These are phyloP conservation scores for Nowickia ferox DNA, from an alignment of 2,888 invertebrate genomes.

Conservation along the genomic window DNA sequence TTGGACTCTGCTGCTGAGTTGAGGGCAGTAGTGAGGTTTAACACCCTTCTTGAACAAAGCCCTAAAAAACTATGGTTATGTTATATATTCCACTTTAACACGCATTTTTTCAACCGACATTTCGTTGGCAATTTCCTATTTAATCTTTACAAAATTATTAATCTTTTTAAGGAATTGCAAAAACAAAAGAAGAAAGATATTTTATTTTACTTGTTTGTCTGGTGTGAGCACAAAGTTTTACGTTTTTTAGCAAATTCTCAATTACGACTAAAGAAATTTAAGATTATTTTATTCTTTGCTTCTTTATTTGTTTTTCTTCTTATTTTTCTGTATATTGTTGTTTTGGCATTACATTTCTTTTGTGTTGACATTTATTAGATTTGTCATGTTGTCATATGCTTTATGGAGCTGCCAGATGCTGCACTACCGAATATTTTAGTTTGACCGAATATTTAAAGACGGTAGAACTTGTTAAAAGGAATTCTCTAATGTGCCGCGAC, in stretches of 20 bases:
- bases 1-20: conserved; percentile 20
- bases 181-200: too few species aligned
- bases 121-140: too few species aligned
- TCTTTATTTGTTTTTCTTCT: conserved; percentile 30
- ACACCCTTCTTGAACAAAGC: conserved; percentile 4
- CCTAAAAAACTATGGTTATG: conserved; percentile 58
- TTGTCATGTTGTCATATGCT: too few species aligned
- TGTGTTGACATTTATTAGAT: conserved; percentile 45
- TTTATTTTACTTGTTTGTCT: not conserved
- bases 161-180: too few species aligned
- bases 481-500: too few species aligned
- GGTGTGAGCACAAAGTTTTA: conserved; percentile 45
- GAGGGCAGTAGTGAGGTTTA: conserved; percentile 7
- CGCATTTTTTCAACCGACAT: too few species aligned
- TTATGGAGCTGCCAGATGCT: conserved; percentile 9
- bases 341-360: conserved; percentile 26
- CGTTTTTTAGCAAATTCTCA: conserved; percentile 64
- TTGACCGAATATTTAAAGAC: too few species aligned
- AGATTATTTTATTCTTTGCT: conserved; percentile 32
- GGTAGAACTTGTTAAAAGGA: too few species aligned
- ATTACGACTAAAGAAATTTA: conserved; percentile 60
- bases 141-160: too few species aligned
- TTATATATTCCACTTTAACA: conserved; percentile 39
- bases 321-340: conserved; percentile 34
- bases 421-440: not conserved